Evolutionary conservation across 2,113 vertebrate genomes (phyloP).

Genomic region (Lophura nycthemera): DNA sequence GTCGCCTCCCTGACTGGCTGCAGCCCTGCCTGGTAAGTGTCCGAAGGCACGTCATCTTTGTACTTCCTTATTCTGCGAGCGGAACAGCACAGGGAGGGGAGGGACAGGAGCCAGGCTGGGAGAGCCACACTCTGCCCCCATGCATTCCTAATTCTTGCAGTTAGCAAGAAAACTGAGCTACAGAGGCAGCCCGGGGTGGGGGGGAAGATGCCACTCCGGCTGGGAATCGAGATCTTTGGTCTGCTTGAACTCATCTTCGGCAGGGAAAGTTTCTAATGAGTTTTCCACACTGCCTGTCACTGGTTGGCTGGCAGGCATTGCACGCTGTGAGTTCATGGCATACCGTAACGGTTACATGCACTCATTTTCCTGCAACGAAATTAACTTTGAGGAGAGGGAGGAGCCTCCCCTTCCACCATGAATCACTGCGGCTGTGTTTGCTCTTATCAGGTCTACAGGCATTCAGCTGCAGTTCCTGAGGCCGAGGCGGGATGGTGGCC

Average conservation of each 20-base stretch:
- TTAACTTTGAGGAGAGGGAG: neutral
- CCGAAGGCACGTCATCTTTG: neutral
- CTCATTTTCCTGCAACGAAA: neutral
- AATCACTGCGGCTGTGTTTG: neutral
- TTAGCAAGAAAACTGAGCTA: neutral
- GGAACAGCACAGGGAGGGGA: neutral
- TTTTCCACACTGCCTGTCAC: neutral
- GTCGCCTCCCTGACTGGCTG: neutral
- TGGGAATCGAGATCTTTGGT: neutral
- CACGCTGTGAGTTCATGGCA: neutral
- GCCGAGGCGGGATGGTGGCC: conserved; percentile 11
- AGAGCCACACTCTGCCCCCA: neutral
- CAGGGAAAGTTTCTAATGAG: neutral
- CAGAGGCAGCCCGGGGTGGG: neutral
- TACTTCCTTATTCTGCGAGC: neutral
- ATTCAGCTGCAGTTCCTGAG: conserved; percentile 6
- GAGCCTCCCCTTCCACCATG: neutral
- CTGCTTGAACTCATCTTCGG: rapidly evolving
- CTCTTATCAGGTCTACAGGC: conserved; percentile 14
- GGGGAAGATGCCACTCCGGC: neutral
- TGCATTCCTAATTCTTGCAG: neutral
- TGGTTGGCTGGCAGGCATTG: rapidly evolving
- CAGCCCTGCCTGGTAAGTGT: neutral
- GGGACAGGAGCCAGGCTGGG: neutral
- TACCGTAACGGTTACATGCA: neutral